Base-by-base conservation (phyloP, 2,888 invertebrate species). In the Nomada hirtipes region DNA sequence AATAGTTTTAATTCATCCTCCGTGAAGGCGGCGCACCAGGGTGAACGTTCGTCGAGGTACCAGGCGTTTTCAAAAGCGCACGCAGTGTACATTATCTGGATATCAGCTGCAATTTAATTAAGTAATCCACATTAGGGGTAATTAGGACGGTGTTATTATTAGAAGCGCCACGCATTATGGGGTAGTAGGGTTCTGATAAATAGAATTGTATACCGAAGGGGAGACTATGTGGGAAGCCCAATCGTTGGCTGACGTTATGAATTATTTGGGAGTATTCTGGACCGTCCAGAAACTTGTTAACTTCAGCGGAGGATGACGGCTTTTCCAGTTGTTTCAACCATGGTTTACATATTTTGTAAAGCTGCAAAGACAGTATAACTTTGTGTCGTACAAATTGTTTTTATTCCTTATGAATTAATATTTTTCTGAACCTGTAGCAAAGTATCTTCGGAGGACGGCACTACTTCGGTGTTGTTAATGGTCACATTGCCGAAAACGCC, bases 1-100 rank as follows among this genome's bases (percentile, higher is more conserved):
- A 97, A 89, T 0, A 97, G 94, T 82, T 95, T 95, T 7, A 97
- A 94, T 86, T 97, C 97, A 18, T 96, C 95, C 71, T 95, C 95
- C 15, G 95, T 95, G 91, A 98, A 97, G 0, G 95, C 95, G 47
- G 96, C 95, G 91, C 98, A 98, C 97, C 97, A 98, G 0, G 97
- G 95, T 2, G 97, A 97, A 9, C 86, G 95, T 94, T 88, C 95
- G 91, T 85, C 94, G 90, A 96, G 94, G 76, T 95, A 95, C 97
- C 97, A 97, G 0, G 97, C 96, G 91, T 97, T 97, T 87, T 97
- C 96, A 92, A 96, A 97, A 0, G 97, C 95, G 89, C 98, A 98
- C 94, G 97, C 96, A 79, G 97, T 96, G 91, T 96, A 97, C 93
- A 97, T 96, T 53, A 95, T 93, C 94, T 92, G 13, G 97, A 94